Conservation (phyloP, 2,888 invertebrate species). For the Machimus rusticus region DNA sequence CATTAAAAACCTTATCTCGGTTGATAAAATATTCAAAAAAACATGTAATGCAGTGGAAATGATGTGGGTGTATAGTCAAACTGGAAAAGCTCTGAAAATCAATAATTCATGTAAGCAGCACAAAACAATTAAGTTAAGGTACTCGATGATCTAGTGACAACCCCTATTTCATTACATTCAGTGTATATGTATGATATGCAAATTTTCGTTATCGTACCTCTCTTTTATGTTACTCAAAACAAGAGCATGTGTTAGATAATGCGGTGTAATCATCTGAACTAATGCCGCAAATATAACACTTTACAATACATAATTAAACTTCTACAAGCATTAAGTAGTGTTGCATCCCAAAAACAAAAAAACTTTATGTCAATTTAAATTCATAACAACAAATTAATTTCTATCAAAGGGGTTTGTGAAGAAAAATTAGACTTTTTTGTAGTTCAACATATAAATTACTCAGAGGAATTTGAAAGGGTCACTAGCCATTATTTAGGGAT, state of each 20-base stretch:
- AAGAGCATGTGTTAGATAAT: neutral
- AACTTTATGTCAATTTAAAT: too few relatives aligned
- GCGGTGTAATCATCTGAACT: neutral
- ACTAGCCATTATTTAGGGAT: neutral
- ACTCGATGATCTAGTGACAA: neutral
- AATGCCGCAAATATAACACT: neutral
- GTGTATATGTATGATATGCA: neutral
- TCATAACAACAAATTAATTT: neutral
- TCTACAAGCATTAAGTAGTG: neutral
- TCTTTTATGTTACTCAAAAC: neutral
- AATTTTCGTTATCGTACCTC: neutral
- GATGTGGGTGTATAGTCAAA: neutral
- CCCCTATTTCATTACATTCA: neutral
- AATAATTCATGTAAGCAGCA: neutral
- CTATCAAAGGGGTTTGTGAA: neutral
- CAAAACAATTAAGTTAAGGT: neutral
- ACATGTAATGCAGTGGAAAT: neutral
- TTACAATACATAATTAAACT: neutral
- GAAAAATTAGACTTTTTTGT: neutral
- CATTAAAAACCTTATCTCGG: neutral
- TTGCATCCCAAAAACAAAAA: neutral
- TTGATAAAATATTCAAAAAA: neutral
- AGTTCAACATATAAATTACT: neutral
- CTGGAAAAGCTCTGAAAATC: neutral
- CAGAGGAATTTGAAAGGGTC: neutral